These are phyloP conservation scores for Pterois miles DNA, from an alignment of 2,797 vertebrate genomes.

Conservation along the genomic window DNA sequence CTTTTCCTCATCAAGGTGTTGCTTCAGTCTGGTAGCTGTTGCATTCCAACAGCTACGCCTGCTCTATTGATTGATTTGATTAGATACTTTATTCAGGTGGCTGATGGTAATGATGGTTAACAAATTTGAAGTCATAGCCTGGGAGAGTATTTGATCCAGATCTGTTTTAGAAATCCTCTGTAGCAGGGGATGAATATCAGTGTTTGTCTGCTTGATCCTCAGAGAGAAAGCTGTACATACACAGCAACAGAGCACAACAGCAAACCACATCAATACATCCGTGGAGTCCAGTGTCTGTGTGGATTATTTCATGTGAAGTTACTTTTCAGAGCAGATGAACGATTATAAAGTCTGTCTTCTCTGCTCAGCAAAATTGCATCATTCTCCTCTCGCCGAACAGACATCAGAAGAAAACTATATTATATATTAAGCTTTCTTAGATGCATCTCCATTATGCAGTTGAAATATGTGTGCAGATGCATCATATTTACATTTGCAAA, in stretches of 20 bases:
- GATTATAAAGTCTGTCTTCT: slow-evolving; percentile 38
- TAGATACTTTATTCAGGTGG: slow-evolving; percentile 32
- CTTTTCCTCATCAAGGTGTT: slow-evolving; percentile 15
- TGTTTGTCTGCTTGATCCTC: slow-evolving; percentile 28
- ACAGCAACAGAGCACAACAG: slow-evolving; percentile 12
- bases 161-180: slow-evolving; percentile 12
- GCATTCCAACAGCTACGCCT: background rate
- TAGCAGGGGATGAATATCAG: slow-evolving; percentile 32
- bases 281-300: background rate
- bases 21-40: slow-evolving; percentile 25
- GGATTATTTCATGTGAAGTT: slow-evolving; percentile 18
- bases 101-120: slow-evolving; percentile 17
- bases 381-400: background rate
- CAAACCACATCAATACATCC: slow-evolving; percentile 10
- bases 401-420: slow-evolving; percentile 12
- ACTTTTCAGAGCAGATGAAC: slow-evolving; percentile 32
- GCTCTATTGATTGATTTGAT: slow-evolving; percentile 38
- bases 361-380: slow-evolving; percentile 38
- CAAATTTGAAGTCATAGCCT: slow-evolving; percentile 9
- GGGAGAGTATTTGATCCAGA: slow-evolving; percentile 34
- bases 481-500: background rate
- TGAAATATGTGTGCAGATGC: slow-evolving; percentile 6
- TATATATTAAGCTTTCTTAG: background rate
- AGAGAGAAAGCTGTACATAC: slow-evolving; percentile 22
- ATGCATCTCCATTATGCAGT: slow-evolving; percentile 8